Conservation (phyloP, 1,140 invertebrate genomes). For the Antheraea mylitta region DNA sequence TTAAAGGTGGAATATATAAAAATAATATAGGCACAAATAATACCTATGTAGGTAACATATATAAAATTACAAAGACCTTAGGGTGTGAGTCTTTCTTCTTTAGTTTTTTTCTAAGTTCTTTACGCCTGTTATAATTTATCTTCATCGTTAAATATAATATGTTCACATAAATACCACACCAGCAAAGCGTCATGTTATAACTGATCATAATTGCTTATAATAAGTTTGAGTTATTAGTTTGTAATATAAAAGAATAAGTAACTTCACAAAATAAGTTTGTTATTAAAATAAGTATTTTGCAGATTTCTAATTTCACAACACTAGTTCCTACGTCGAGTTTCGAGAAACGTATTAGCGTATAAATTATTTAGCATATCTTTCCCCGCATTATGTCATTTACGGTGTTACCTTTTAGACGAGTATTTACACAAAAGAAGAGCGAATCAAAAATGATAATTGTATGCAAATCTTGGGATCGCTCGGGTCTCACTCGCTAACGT, state of each 20-base stretch:
- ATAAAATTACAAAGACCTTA: too few species aligned
- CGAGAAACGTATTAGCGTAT: slow-evolving; percentile 63
- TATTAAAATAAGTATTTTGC: background rate
- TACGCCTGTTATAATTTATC: too few species aligned
- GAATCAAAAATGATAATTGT: slow-evolving; percentile 78
- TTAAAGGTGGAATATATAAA: too few species aligned
- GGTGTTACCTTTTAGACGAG: slow-evolving; percentile 68
- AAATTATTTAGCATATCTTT: slow-evolving; percentile 77
- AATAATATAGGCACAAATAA: too few species aligned
- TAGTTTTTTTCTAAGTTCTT: too few species aligned
- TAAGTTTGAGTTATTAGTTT: background rate
- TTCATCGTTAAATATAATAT: too few species aligned
- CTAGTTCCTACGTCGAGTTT: slow-evolving; percentile 21
- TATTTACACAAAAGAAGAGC: slow-evolving; percentile 76
- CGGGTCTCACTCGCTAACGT: background rate
- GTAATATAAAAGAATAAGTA: background rate
- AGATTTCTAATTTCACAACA: slow-evolving; percentile 8
- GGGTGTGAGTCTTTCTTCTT: too few species aligned
- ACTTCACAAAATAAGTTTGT: background rate
- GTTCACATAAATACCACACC: too few species aligned
- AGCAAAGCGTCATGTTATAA: too few species aligned
- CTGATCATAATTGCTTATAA: too few species aligned
- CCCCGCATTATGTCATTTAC: slow-evolving; percentile 76
- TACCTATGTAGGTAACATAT: too few species aligned
- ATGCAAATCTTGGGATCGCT: slow-evolving; percentile 71